Evolutionary conservation across 1,140 invertebrate species (phyloP), one percentile per base, ranked within the genome.

Genomic region (Rhopalosiphum padi): DNA sequence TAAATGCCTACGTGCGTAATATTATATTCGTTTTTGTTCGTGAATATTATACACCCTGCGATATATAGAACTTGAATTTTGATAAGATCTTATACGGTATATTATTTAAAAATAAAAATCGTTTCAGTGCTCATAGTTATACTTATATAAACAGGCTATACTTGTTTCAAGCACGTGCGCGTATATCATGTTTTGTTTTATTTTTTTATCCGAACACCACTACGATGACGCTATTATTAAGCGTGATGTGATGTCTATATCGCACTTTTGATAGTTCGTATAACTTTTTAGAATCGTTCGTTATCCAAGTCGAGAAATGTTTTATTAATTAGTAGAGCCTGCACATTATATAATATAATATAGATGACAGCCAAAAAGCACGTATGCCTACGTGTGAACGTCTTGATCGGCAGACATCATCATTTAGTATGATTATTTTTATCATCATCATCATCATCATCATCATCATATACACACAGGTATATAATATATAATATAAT

Each of bases 361-460:
- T 25, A n/a, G 7, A 41, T 4, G 48, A 55, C 88, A 1, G 6
- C 37, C n/a, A 48, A 68, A 90, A 68, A 68, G 2, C 2, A 35
- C 18, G 88, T 55, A 1, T 35, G 3, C 18, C 25, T 37, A 41
- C 37, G 88, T 68, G 53, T 35, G 89, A 51, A 89, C 88, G 22
- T 89, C 51, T 68, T 30, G 53, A 68, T 90, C 89, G 35, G 11
- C 25, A 55, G 55, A 68, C 55, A n/a, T 90, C 89, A 43, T 90
- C 89, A 43, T 90, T 90, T 60, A 60, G 37, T 90, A 18, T 60
- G 37, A 53, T 89, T 53, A 53, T 89, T 55, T 41, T 55, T 51
- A 88, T 88, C 21, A 51, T 51, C 7, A n/a, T 86, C 5, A 86
- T 87, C 43, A 87, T 87, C 22, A 30, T 46, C 83, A 51, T 51